Percentiles rank a stretch among this genome's conserved stretches.
These are phyloP conservation scores for Wasmannia auropunctata DNA, from an alignment of 1,140 invertebrate species.

Conservation along the genomic window DNA sequence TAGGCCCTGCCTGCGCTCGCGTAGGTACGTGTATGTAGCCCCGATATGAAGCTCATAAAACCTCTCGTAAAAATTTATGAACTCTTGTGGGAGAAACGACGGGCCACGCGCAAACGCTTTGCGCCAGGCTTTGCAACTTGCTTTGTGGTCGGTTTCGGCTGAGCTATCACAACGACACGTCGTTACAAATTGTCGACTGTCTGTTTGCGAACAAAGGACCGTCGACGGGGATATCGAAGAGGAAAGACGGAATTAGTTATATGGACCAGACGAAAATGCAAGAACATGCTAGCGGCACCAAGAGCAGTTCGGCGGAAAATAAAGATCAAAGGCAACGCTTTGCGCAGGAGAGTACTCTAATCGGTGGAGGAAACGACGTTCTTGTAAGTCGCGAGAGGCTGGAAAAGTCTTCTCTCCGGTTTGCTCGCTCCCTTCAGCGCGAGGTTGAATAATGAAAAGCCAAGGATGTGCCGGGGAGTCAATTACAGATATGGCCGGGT, in stretches of 20 bases:
- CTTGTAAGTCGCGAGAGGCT: constrained; percentile 6
- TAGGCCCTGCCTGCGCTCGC: neutral
- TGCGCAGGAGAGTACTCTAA: neutral
- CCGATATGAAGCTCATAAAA: constrained; percentile 32
- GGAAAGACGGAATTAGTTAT: neutral
- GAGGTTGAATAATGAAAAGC: constrained; percentile 52
- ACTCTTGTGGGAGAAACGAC: neutral
- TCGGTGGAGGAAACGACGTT: neutral
- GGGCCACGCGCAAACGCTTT: constrained; percentile 21
- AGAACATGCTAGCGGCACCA: neutral
- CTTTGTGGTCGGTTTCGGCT: neutral
- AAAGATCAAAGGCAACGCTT: constrained; percentile 10
- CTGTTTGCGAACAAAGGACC: neutral
- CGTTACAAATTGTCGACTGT: constrained; percentile 8
- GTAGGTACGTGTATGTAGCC: neutral
- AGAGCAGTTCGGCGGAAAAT: neutral
- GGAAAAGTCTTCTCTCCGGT: constrained; percentile 37
- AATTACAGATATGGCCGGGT: constrained; percentile 58
- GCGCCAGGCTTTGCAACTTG: neutral
- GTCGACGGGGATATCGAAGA: too few relatives aligned
- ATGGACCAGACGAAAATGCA: neutral
- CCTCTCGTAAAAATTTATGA: constrained; percentile 42
- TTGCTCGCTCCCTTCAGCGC: neutral
- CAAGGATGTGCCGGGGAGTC: constrained; percentile 53
- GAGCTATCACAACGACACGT: neutral